Base-by-base conservation (phyloP, 2,888 invertebrate genomes). In the Dinocampus coccinellae region DNA sequence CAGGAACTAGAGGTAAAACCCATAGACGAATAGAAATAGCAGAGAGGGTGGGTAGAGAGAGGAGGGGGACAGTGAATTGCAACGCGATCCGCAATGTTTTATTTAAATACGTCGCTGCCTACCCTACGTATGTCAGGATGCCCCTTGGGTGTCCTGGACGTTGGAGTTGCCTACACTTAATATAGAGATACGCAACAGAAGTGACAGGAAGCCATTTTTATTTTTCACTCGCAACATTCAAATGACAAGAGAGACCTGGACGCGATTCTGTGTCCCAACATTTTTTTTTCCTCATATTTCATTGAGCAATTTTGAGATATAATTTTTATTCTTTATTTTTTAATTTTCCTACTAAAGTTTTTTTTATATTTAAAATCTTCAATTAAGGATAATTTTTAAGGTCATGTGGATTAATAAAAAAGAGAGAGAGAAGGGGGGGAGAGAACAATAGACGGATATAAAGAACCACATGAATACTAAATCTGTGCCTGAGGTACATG, bases 61-160 rank as follows among this genome's bases (percentile, higher is more conserved):
- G 74, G 47, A 72, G 67, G 65, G 61, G 74, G 73, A 76, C 72
- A 75, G 82, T 75, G 80, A 82, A 82, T 82, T 83, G 85, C 85
- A 84, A 76, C 72, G 79, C 79, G 81, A 81, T 79, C 81, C 85
- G 16, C 47, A 78, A 84, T 85, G 84, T 83, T 85, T 85, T 84
- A 86, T 86, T 85, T 84, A 85, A 85, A 84, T 84, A 83, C 82
- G 83, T 82, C 80, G 81, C 81, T 80, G 81, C 80, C 78, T 81
- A 82, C 81, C 80, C 82, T 78, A 76, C 80, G 47, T 47, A 79
- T 81, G 78, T 75, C 58, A 58, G 52, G 34, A 13, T 78, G 80
- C 82, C 84, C 85, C 84, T 82, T 80, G 85, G 85, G 85, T 83
- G 81, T 82, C 84, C 83, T 84, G 82, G 81, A 76, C 80, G 81